Conservation (phyloP, 2,113 vertebrate species). For the Reinhardtius hippoglossoides region DNA sequence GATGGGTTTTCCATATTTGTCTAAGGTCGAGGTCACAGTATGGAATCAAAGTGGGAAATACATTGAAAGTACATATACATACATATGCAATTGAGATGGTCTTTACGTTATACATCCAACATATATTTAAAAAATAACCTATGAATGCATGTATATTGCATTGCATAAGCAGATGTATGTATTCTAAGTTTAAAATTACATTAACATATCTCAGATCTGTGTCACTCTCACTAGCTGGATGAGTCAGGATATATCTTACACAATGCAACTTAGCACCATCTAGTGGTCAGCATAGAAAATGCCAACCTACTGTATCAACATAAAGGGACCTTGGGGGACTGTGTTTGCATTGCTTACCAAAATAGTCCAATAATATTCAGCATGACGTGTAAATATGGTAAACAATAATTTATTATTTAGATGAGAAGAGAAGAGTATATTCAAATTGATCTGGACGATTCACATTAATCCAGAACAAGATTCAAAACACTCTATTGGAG, state of each 20-base stretch:
- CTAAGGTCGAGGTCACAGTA: no score
- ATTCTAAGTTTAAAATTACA: background rate
- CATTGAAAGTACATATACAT: no score
- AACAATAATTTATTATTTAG: background rate
- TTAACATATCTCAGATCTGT: background rate
- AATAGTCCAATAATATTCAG: background rate
- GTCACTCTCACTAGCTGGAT: constrained; percentile 2
- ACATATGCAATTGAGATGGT: no score
- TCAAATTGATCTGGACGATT: no score
- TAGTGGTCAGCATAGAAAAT: constrained; percentile 39
- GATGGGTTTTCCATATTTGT: no score
- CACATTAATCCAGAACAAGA: no score
- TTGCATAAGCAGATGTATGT: background rate
- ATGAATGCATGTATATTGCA: background rate
- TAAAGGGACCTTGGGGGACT: background rate
- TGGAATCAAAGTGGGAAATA: background rate
- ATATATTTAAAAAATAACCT: background rate
- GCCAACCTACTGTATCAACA: background rate
- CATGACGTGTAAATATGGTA: background rate
- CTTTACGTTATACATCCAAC: no score
- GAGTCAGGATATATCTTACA: constrained; percentile 16
- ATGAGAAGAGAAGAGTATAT: no score
- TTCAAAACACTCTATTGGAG: background rate
- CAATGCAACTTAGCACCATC: constrained; percentile 18
- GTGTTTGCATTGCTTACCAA: background rate